Conservation (phyloP, 2,888 invertebrate genomes). For the Ephialtes manifestator region DNA sequence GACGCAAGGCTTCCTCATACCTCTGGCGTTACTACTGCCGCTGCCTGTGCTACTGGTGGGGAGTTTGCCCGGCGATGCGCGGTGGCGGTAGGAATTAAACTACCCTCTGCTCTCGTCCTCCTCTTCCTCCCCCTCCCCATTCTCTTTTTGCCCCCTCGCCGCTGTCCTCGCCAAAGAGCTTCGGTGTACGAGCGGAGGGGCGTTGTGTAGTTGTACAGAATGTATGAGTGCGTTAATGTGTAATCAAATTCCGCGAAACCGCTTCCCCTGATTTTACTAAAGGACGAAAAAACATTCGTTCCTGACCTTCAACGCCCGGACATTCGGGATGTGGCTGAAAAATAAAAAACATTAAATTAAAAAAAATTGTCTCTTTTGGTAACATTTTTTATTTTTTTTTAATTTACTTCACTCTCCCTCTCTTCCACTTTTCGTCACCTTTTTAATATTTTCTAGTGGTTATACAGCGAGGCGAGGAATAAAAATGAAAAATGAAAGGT, state of each 20-base stretch:
- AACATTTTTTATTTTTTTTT: constrained; percentile 38
- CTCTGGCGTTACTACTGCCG: constrained; percentile 69
- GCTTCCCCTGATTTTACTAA: constrained; percentile 72
- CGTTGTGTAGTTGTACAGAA: constrained; percentile 81
- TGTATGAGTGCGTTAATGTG: constrained; percentile 86
- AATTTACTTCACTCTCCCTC: constrained; percentile 11
- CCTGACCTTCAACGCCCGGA: constrained; percentile 66
- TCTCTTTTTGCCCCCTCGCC: constrained; percentile 55
- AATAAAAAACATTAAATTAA: constrained; percentile 11
- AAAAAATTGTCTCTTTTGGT: neutral
- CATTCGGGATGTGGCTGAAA: neutral
- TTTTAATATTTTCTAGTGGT: constrained; percentile 37
- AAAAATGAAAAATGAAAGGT: constrained; percentile 33
- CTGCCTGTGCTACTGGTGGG: constrained; percentile 69
- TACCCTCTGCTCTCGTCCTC: constrained; percentile 75
- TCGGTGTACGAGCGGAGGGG: constrained; percentile 61
- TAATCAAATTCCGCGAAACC: constrained; percentile 84
- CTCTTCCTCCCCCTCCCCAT: constrained; percentile 68
- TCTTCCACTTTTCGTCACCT: constrained; percentile 20
- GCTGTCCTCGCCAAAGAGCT: constrained; percentile 63
- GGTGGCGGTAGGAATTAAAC: constrained; percentile 81
- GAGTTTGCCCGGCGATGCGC: constrained; percentile 79
- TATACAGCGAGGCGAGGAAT: constrained; percentile 8
- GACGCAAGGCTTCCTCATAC: constrained; percentile 83
- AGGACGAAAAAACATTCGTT: constrained; percentile 82